These are phyloP conservation scores for Ursus arctos DNA, from an alignment of 2,113 vertebrate genomes.

Conservation along the genomic window DNA sequence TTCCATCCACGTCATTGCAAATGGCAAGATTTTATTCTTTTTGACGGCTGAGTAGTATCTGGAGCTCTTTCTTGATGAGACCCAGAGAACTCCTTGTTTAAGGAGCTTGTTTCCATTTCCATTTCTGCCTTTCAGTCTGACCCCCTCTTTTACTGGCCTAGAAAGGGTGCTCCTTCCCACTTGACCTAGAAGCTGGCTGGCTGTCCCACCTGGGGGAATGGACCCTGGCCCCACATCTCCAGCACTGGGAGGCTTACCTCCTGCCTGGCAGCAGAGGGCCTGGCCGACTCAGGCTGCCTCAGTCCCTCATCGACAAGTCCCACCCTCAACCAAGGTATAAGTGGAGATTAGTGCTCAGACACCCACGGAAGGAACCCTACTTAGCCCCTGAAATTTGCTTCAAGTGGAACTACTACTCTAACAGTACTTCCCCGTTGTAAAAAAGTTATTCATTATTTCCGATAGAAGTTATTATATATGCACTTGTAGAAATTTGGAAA, in stretches of 20 bases:
- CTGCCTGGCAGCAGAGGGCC: conserved; percentile 87
- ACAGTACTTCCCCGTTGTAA: background rate
- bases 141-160: background rate
- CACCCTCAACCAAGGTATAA: background rate
- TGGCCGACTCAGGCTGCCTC: conserved; percentile 76
- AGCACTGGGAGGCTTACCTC: conserved; percentile 89
- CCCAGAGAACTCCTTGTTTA: background rate
- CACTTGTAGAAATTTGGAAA: background rate
- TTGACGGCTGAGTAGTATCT: background rate
- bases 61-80: no score
- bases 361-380: background rate
- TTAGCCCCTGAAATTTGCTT: background rate
- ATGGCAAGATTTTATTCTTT: background rate
- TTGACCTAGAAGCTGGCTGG: background rate
- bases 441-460: background rate
- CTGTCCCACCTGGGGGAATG: conserved; percentile 61
- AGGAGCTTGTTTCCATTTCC: background rate
- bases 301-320: background rate
- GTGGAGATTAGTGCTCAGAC: background rate
- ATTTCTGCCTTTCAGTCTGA: background rate
- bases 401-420: background rate
- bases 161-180: background rate
- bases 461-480: background rate
- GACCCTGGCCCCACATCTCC: conserved; percentile 64
- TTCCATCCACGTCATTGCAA: background rate